These are phyloP conservation scores for Brachionus paranguensis DNA, from an alignment of 1,140 invertebrate genomes.

Conservation along the genomic window DNA sequence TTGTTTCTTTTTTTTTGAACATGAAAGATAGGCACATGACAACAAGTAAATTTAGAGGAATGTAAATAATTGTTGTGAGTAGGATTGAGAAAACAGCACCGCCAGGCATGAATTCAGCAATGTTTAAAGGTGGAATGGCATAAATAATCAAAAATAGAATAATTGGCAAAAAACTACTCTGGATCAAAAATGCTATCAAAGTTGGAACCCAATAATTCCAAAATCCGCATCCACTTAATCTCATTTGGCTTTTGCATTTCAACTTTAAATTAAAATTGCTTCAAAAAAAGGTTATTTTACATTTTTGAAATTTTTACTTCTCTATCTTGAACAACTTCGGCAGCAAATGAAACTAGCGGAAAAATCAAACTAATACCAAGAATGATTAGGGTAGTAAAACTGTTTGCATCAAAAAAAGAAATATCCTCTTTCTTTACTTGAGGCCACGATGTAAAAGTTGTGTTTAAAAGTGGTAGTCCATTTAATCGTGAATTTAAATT, in stretches of 20 bases:
- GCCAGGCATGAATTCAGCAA: conserved; percentile 12
- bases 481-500: conserved; percentile 3
- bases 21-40: background rate
- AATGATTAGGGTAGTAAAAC: conserved; percentile 1
- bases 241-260: conserved; percentile 37
- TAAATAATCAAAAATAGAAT: conserved; percentile 3
- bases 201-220: background rate
- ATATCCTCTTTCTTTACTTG: background rate
- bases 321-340: conserved; percentile 33
- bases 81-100: conserved; percentile 4
- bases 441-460: conserved; percentile 18
- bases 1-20: conserved; percentile 30
- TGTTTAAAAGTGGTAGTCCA: background rate
- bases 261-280: background rate
- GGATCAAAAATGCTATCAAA: background rate
- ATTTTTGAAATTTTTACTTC: background rate
- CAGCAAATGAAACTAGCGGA: conserved; percentile 24
- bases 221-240: conserved; percentile 21
- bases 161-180: conserved; percentile 7
- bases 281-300: background rate
- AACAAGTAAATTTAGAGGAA: background rate
- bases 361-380: conserved; percentile 24
- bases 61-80: conserved; percentile 24
- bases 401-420: background rate
- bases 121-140: conserved; percentile 9